These are phyloP conservation scores for Anniella stebbinsi DNA, from an alignment of 2,797 vertebrate species.

Conservation along the genomic window DNA sequence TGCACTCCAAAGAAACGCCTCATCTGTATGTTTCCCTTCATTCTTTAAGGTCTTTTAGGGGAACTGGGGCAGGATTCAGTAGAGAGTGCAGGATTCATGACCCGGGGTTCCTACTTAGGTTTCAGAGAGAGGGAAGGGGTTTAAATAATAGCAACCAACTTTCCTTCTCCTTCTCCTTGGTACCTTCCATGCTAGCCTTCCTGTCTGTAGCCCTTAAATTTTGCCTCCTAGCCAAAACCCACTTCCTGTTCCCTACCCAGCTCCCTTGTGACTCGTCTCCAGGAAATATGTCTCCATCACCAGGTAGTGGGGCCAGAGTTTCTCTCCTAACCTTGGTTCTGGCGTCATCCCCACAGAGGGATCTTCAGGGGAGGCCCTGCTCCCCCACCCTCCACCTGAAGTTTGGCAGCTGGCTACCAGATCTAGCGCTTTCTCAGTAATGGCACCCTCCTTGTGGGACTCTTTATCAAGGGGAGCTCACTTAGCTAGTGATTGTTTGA, in stretches of 20 bases:
- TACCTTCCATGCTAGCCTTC: not conserved
- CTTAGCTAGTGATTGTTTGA: not conserved
- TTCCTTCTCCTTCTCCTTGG: not conserved
- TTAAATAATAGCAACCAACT: not conserved
- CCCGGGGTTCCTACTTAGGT: not conserved
- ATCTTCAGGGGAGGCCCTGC: not conserved
- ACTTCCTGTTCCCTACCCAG: not conserved
- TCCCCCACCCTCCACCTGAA: not conserved
- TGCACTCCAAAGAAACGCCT: not conserved
- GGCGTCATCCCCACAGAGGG: not conserved
- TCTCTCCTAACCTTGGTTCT: too few species aligned
- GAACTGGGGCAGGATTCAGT: not conserved
- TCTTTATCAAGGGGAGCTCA: not conserved
- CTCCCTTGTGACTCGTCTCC: not conserved
- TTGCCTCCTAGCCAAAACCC: not conserved
- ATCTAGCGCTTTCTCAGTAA: not conserved
- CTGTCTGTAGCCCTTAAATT: not conserved
- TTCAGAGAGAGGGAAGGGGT: not conserved
- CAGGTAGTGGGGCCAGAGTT: not conserved
- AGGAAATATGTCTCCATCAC: not conserved
- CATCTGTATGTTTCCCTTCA: not conserved
- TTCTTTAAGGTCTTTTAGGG: not conserved
- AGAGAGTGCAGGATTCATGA: not conserved
- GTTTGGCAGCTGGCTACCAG: not conserved
- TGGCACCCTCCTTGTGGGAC: not conserved